A percentile compares a stretch with the other conserved stretches of the same genome.
Conservation (phyloP, 2,113 vertebrate species). For the Malaclemys terrapin region DNA sequence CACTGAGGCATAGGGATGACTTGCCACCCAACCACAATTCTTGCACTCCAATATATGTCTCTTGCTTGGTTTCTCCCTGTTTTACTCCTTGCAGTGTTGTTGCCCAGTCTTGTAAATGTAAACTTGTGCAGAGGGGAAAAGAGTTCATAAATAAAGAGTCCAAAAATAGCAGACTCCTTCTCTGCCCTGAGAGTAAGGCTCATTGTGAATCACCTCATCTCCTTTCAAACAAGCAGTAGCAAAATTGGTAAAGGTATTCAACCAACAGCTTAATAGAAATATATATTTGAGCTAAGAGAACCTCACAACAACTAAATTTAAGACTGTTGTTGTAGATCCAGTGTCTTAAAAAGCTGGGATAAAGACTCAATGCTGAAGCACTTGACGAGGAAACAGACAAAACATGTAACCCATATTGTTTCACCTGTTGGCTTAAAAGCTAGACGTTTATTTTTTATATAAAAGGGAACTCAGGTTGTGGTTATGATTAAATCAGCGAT, state of each 20-base stretch:
- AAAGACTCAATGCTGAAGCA: neutral
- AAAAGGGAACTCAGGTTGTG: neutral
- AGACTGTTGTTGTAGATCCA: neutral
- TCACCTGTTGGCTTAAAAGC: neutral
- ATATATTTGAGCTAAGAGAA: neutral
- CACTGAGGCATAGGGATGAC: neutral
- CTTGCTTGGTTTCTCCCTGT: neutral
- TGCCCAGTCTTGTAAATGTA: neutral
- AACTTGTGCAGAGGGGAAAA: neutral
- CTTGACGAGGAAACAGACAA: neutral
- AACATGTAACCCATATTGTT: neutral
- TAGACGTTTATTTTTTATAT: neutral
- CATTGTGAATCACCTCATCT: neutral
- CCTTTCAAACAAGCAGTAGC: neutral
- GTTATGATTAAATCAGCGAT: neutral
- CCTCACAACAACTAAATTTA: neutral
- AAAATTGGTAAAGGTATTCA: neutral
- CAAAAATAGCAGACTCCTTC: neutral
- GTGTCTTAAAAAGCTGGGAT: neutral
- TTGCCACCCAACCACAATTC: neutral
- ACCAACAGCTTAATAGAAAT: slow-evolving; percentile 30
- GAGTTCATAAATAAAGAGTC: neutral
- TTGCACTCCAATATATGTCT: neutral
- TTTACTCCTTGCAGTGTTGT: neutral
- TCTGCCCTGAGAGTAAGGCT: neutral